Evolutionary conservation across 1,140 invertebrate species (phyloP).

Genomic region (Brachionus calyciflorus): DNA sequence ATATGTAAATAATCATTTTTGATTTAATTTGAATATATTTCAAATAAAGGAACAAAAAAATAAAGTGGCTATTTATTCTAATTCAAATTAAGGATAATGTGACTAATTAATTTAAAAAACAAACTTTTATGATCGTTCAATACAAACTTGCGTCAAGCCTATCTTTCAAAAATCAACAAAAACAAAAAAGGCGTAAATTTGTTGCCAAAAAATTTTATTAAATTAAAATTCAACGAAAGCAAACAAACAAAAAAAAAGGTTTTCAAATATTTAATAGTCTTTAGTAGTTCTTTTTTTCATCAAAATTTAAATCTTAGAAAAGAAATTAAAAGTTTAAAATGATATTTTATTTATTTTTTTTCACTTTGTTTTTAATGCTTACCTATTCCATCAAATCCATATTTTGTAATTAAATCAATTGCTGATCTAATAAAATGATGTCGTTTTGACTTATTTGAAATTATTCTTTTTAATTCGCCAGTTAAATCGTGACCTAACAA

Average conservation of each 20-base stretch:
- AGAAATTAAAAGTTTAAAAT: no score
- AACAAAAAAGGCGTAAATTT: no score
- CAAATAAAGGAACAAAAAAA: no score
- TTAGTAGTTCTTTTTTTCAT: slow-evolving; percentile 31
- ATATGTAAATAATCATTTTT: not conserved
- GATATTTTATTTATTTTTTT: not conserved
- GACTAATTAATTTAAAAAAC: slow-evolving; percentile 12
- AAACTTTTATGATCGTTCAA: no score
- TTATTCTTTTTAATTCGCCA: slow-evolving; percentile 19
- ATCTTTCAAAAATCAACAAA: no score
- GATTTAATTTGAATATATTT: no score
- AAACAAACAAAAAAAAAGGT: no score
- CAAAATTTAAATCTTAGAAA: slow-evolving; percentile 32
- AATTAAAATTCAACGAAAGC: no score
- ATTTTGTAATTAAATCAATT: slow-evolving; percentile 58
- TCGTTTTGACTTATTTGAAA: not conserved
- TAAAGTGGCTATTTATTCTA: not conserved
- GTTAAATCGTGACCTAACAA: slow-evolving; percentile 9
- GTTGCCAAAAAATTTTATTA: no score
- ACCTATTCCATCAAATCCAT: slow-evolving; percentile 53
- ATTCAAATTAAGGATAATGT: not conserved
- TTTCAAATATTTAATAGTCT: not conserved
- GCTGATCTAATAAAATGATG: slow-evolving; percentile 32
- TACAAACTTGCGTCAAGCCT: no score
- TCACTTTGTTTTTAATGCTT: not conserved